These are phyloP conservation scores for Leptinotarsa peninsularis DNA, from an alignment of 2,888 invertebrate species.

Conservation along the genomic window DNA sequence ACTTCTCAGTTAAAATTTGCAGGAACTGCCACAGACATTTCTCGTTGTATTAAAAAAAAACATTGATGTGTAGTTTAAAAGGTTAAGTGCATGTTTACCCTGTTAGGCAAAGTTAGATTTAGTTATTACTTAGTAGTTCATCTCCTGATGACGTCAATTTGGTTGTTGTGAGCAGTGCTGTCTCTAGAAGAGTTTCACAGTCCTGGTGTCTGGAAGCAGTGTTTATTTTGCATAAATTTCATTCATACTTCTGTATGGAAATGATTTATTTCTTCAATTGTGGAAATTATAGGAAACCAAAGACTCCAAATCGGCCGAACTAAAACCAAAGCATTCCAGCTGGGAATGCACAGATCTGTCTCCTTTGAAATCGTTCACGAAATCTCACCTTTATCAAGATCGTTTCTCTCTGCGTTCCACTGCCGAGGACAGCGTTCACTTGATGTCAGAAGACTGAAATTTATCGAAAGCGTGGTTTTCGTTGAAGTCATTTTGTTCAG, in stretches of 20 bases:
- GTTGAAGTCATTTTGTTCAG: constrained; percentile 16
- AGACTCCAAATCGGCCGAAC: constrained; percentile 56
- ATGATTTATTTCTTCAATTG: not conserved
- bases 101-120: no score
- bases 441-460: constrained; percentile 65
- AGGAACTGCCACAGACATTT: no score
- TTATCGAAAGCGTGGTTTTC: constrained; percentile 15
- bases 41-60: no score
- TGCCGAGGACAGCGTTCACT: constrained; percentile 69
- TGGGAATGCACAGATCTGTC: constrained; percentile 61
- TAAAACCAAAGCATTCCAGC: constrained; percentile 61
- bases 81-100: no score
- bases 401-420: constrained; percentile 69
- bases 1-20: no score
- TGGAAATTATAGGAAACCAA: constrained; percentile 49
- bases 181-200: no score
- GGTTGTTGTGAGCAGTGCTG: no score
- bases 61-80: no score
- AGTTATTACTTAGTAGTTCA: no score
- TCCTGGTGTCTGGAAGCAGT: no score
- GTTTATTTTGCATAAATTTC: not conserved
- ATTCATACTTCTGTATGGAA: not conserved
- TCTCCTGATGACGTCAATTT: no score
- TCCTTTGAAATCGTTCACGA: constrained; percentile 56
- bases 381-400: constrained; percentile 65